phyloP scores from a whole-genome alignment of 2,113 vertebrate genomes.

The Melanostigma gelatinosum region DNA sequence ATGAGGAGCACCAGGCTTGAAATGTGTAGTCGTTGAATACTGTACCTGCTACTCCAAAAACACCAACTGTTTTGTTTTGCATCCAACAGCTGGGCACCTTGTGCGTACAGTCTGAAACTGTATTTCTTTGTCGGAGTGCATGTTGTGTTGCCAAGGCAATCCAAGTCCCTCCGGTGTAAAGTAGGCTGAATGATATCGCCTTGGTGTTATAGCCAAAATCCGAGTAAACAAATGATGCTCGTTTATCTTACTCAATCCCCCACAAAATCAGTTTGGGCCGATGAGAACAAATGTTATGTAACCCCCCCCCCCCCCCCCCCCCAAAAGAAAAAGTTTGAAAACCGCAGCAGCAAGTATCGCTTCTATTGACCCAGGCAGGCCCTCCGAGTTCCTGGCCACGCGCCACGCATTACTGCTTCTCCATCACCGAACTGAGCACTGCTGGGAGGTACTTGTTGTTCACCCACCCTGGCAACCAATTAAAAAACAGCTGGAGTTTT shows the following conservation, averaged over 20 bases:
- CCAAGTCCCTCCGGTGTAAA: not conserved
- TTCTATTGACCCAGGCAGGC: constrained; percentile 66
- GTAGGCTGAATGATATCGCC: constrained; percentile 23
- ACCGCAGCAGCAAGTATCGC: constrained; percentile 53
- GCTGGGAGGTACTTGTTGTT: constrained; percentile 76
- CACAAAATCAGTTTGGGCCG: constrained; percentile 46
- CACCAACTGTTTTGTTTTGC: not conserved
- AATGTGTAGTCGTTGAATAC: not conserved
- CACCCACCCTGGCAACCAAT: constrained; percentile 73
- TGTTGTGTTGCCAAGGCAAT: constrained; percentile 7
- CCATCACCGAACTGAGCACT: constrained; percentile 66
- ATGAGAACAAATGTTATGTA: constrained; percentile 52
- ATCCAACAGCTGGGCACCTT: not conserved
- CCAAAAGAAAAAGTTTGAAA: constrained; percentile 58
- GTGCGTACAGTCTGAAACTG: not conserved
- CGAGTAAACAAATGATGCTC: constrained; percentile 49
- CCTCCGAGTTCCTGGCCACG: constrained; percentile 61
- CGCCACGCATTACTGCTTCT: constrained; percentile 68
- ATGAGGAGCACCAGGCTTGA: not conserved
- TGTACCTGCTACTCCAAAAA: not conserved
- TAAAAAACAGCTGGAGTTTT: constrained; percentile 80
- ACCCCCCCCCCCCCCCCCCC: constrained; percentile 6
- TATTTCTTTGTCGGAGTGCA: not conserved
- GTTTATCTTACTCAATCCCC: constrained; percentile 51
- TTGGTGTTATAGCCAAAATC: constrained; percentile 49